Base-by-base conservation (phyloP, 2,113 vertebrate species). In the Suricata suricatta region DNA sequence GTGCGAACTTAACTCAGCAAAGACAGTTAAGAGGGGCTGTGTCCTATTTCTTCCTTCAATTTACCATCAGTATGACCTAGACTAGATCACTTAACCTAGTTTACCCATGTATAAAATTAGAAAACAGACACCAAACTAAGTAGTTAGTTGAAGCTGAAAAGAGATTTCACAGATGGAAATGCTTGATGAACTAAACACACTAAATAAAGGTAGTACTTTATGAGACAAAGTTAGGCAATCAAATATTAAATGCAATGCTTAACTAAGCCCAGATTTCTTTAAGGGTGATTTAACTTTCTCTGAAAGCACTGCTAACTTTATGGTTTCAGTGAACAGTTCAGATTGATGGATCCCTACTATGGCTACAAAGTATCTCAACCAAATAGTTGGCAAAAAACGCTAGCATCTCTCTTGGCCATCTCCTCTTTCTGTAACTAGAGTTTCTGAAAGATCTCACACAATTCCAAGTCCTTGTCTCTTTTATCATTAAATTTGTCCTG, bases 131-230 rank as follows among this genome's bases (percentile, higher is more conserved):
- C 11, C 29, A 50, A 86, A 31, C 47, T 79, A 90, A 96, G 44
- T 52, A 86, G 38, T 52, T 47, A 94, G 15, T 27, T 94, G 77
- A 93, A 80, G 33, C 7, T 41, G 57, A 82, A 93, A 44, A 23
- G 54, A 80, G 57, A 92, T 80, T 64, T 41, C 52, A 79, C 15
- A 31, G 10, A 54, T 23, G 76, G 44, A 96, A 96, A 97, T 90
- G 38, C 19, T 38, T 66, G 38, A 35, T 77, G 41, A 95, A 88
- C 19, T 72, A 71, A 80, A 74, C 27, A 92, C 54, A 83, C 33
- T 74, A 74, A 93, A 87, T 47, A 63, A 94, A 96, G 38, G 44
- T 23, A 89, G 13, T 74, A 41, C 4, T 7, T 68, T 14, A 79
- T 84, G 19, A 82, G 29, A 50, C 10, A 71, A 79, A 71, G 16